A percentile compares a stretch with the other conserved stretches of the same genome.
These are phyloP conservation scores for Cosmia pyralina DNA, from an alignment of 2,888 invertebrate species.

Conservation along the genomic window DNA sequence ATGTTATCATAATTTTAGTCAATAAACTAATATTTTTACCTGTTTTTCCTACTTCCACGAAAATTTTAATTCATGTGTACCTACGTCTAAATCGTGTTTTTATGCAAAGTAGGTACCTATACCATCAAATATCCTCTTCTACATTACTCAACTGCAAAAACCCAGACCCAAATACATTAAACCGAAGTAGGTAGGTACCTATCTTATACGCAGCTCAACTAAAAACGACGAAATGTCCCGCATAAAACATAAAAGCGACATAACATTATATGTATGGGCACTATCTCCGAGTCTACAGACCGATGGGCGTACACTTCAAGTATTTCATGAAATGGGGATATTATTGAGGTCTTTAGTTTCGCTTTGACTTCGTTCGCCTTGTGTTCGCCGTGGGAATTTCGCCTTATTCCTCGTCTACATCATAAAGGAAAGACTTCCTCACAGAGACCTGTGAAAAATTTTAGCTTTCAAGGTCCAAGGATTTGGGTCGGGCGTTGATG, in stretches of 20 bases:
- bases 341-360: background rate
- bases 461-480: background rate
- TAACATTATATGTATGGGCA: constrained; percentile 20
- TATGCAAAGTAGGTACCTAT: background rate
- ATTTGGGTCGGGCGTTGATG: background rate
- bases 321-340: constrained; percentile 2
- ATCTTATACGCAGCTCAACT: background rate
- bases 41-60: background rate
- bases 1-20: background rate
- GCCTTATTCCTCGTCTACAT: background rate
- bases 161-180: background rate
- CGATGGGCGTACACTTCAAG: constrained; percentile 14
- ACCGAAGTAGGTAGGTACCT: background rate
- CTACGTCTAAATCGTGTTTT: background rate
- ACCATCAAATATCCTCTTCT: background rate
- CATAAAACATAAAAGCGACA: constrained; percentile 26
- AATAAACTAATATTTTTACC: background rate
- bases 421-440: too few relatives aligned
- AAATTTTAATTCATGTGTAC: background rate
- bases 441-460: background rate
- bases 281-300: constrained; percentile 22
- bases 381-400: background rate
- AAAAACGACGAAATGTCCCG: constrained; percentile 4
- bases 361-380: background rate
- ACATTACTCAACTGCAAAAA: background rate